Percentiles rank a stretch among this genome's conserved stretches.
Evolutionary conservation across 2,113 vertebrate genomes (phyloP).

Genomic region (Hassar affinis): DNA sequence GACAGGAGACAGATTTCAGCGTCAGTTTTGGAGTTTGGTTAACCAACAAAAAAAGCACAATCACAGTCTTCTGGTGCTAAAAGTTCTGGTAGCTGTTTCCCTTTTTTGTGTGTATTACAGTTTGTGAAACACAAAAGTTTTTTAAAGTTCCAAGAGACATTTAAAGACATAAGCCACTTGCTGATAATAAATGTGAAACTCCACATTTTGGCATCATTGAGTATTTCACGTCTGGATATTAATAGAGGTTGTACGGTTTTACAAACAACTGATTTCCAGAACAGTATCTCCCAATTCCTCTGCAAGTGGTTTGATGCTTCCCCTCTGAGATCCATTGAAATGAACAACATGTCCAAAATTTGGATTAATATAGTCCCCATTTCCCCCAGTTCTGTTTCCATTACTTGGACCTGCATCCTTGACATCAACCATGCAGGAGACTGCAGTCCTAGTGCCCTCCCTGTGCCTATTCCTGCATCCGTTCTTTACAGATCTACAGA

Average conservation of each 20-base stretch:
- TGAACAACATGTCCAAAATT: slow-evolving; percentile 26
- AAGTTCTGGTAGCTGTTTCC: not conserved
- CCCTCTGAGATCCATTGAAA: slow-evolving; percentile 32
- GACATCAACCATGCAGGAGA: slow-evolving; percentile 31
- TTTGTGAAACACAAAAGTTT: not conserved
- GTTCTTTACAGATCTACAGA: slow-evolving; percentile 70
- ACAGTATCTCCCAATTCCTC: slow-evolving; percentile 61
- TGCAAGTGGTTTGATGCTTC: slow-evolving; percentile 32
- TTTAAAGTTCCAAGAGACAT: not conserved
- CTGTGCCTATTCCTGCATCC: slow-evolving; percentile 57
- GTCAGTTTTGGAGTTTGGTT: not conserved
- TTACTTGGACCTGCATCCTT: slow-evolving; percentile 49
- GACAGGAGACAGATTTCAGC: not conserved
- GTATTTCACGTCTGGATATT: not conserved
- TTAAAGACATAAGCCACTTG: slow-evolving; percentile 8
- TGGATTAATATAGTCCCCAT: slow-evolving; percentile 12
- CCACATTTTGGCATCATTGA: not conserved
- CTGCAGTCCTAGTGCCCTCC: slow-evolving; percentile 51
- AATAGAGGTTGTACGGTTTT: slow-evolving; percentile 33
- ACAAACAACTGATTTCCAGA: slow-evolving; percentile 81
- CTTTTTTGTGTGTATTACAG: not conserved
- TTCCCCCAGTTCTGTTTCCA: slow-evolving; percentile 13
- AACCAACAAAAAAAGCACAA: not conserved
- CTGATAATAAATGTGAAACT: not conserved
- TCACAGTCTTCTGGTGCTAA: not conserved